Base-by-base conservation (phyloP, 1,140 invertebrate species). In the Lordiphosa clarofinis region DNA sequence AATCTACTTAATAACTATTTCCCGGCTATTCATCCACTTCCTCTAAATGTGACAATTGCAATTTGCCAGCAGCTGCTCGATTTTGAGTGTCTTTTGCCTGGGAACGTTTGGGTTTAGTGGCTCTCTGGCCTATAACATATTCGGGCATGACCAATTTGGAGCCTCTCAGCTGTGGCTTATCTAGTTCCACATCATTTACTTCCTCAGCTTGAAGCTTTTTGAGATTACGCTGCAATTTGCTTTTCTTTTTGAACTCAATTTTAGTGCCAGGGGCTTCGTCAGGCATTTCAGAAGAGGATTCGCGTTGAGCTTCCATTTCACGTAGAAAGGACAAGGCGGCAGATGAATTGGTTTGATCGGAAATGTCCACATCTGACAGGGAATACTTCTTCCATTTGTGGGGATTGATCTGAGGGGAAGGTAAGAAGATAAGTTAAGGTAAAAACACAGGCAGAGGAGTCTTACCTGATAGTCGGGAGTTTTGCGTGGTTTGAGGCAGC, bases 341-440 rank as follows among this genome's bases (percentile, higher is more conserved):
- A 42, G 92, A 91, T 4, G 92, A 92, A 73, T 96, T 96, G 36
- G 92, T 93, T 52, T 90, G 90, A 15, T 95, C 93, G 3, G 94
- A 94, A 89, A 95, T 93, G 72, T 95, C 93, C 1, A 94, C 93
- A 91, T 95, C 94, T 31, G 92, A 92, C 9, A 96, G 86, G 11
- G 91, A 93, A 61, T 96, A 96, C 74, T 93, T 94, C 1, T 90
- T 92, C 94, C 94, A 95, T 82, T 94, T 95, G 67, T 94, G 91
- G 4, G 94, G 94, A 89, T 95, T 94, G 63, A 90, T 92, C 57
- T 86, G 13, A 10, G 19, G n/a, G 4, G 6, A 7, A 7, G 39
- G 35, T 33, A 15, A 2, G 42, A 13, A n/a, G 1, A 3, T 11
- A 19, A 2, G 10, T 13, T 10, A 89, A n/a, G n/a, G n/a, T n/a